Conservation (phyloP, 2,797 vertebrate species). For the Salarias fasciatus region DNA sequence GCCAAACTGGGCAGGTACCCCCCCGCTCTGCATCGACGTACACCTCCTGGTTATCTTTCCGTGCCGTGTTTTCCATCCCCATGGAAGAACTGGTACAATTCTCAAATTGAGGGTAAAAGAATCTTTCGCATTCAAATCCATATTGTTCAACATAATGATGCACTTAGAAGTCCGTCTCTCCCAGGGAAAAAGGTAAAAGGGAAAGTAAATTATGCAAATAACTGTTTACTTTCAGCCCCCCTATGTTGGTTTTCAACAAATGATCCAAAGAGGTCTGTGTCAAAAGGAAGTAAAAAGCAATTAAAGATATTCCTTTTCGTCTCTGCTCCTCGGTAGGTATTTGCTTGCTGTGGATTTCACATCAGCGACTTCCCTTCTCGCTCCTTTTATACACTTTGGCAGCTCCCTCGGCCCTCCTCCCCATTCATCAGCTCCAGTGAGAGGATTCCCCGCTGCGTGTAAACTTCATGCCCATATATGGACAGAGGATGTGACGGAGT, state of each 20-base stretch:
- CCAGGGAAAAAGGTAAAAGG: conserved; percentile 41
- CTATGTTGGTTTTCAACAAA: conserved; percentile 66
- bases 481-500: conserved; percentile 98
- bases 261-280: conserved; percentile 76
- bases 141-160: conserved; percentile 90
- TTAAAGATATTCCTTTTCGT: conserved; percentile 72
- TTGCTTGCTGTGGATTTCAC: conserved; percentile 86
- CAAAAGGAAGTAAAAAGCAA: conserved; percentile 67
- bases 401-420: conserved; percentile 90
- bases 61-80: conserved; percentile 81
- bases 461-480: conserved; percentile 99
- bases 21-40: conserved; percentile 81
- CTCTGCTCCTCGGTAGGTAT: conserved; percentile 79
- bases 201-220: conserved; percentile 58
- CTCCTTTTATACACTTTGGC: conserved; percentile 91
- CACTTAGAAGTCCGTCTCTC: conserved; percentile 74
- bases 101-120: conserved; percentile 89
- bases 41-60: conserved; percentile 84
- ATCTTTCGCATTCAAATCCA: conserved; percentile 93
- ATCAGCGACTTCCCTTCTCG: conserved; percentile 82
- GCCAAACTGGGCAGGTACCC: conserved; percentile 84
- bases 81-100: conserved; percentile 86
- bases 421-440: conserved; percentile 97
- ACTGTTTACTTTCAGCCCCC: conserved; percentile 61
- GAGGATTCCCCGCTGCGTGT: conserved; percentile 97